Evolutionary conservation across 92 coral and sea anemone species (phyloP), one percentile per base, ranked within the genome.

Genomic region (Heliopora coerulea): DNA sequence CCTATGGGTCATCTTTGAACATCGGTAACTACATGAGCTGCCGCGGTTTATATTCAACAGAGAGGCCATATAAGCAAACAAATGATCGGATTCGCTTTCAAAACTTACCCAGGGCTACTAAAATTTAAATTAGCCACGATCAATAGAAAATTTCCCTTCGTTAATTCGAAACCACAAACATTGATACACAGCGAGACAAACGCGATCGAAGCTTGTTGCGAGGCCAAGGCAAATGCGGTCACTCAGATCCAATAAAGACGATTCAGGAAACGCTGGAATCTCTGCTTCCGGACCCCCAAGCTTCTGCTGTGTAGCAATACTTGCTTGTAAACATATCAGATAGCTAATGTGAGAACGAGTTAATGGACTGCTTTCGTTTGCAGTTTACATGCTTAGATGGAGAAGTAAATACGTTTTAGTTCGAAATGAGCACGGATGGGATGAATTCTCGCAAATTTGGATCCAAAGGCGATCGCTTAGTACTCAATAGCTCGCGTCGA

Each of bases 221-320:
- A 39, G 24, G 68, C 77, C 48, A 70, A 70, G 50, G 62, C 77
- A 54, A 70, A 54, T 70, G 77, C 21, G 23, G 42, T 52, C 28
- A 62, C 52, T 70, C 77, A 62, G 54, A 70, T 70, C 52, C 52
- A 11, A 37, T 11, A 37, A 37, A 17, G 75, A 68, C 17, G 6
- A 48, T 31, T 68, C 77, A 70, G 77, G 77, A 70, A 70, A 70
- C 63, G 63, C 0, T 30, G 77, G 77, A 70, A 70, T 70, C 35
- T 70, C 23, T 52, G 77, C 10, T 70, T 70, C 63, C 77, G 63
- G 77, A 54, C 62, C 77, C 77, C 77, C 77, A 70, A 54, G 63
- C 63, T 54, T 52, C 31, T 54, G 23, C 62, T 30, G 50, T 70
- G 63, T 49, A 70, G 62, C 48, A 52, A 54, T 70, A 9, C 77